Evolutionary conservation across 2,797 vertebrate genomes (phyloP), one percentile per base, ranked within the genome.

Genomic region (Halcyon leucocephala): DNA sequence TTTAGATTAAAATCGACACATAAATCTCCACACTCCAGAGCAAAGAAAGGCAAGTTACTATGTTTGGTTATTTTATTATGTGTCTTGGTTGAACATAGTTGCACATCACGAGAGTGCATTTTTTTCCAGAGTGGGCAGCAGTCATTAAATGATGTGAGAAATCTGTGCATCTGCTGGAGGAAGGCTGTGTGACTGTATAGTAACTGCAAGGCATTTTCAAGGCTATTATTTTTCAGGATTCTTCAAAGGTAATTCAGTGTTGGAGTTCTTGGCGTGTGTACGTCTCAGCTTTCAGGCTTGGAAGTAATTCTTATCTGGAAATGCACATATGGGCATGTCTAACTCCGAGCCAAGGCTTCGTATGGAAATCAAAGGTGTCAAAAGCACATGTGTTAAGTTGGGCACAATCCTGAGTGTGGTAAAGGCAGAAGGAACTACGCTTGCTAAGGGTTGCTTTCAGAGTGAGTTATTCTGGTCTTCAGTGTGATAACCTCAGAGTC

Each of bases 251-350:
- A 62, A 24, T 70, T 91, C 37, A 61, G 29, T 77, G 11, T 62
- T 95, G 70, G 73, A 90, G 57, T 65, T 90, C 42, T 82, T 82
- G 73, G 15, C 13, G 0, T 4, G 25, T 33, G 46, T 86, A 11
- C 12, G 20, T 62, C 44, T 92, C 6, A 12, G 64, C 31, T 92
- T 29, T 66, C 58, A 79, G 78, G 22, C 29, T 77, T 87, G 57
- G 29, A 90, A 86, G 16, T n/a, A 12, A 49, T 93, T 89, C 57
- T 67, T 82, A 49, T 67, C 79, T 91, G 77, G 51, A 94, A 95
- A 86, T 49, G 51, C 44, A 73, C n/a, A 8, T 70, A 74, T 70
- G 48, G n/a, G 55, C 14, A n/a, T 54, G 33, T 21, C 72, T 74
- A 81, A n/a, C 14, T 91, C 41, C 4, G 14, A 83, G 76, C 14